Evolutionary conservation across 2,888 invertebrate genomes (phyloP), one percentile per base, ranked within the genome.

Genomic region (Melikaiella ostensackeni): DNA sequence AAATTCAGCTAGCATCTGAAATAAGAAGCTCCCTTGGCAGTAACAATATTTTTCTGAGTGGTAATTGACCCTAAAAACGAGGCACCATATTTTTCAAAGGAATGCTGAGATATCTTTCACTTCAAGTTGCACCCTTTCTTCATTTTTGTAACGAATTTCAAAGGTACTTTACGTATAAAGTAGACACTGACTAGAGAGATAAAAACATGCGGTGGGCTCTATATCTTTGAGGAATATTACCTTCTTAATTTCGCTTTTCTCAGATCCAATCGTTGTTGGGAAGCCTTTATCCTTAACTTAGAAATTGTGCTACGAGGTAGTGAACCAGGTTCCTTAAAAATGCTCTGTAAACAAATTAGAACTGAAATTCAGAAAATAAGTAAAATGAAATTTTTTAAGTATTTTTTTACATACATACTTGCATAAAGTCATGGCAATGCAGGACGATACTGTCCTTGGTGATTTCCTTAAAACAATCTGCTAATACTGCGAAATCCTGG

Each of bases 391-490:
- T 38, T 42, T 42, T 42, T 42, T 1, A 27, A 74, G n/a, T 77
- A 30, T 66, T 77, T 57, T 27, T 76, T 19, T 66, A n/a, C n/a
- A n/a, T 79, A 89, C 90, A 91, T 91, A 97, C 97, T 94, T 96
- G 94, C 94, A 98, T 96, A 92, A 98, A 98, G 83, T 95, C 94
- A 91, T 98, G 98, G 90, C 98, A 98, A 89, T 97, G 94, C 75
- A 97, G 92, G 75, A 96, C 96, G 86, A 95, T 94, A 79, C 95
- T 94, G 91, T 96, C 96, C 88, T 95, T 95, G 38, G 96, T 95
- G 88, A 98, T 96, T 66, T 94, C 94, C 87, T 96, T 96, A 89
- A 98, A 97, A 88, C 96, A 95, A 86, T 95, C 95, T 2, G 97
- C 96, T 82, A 98, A 92, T 50, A 96, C 94, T 30, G 96, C 94